Percentiles rank a stretch among this genome's conserved stretches.
phyloP scores from a whole-genome alignment of 2,888 invertebrate genomes.

The Cheiracanthium punctorium region DNA sequence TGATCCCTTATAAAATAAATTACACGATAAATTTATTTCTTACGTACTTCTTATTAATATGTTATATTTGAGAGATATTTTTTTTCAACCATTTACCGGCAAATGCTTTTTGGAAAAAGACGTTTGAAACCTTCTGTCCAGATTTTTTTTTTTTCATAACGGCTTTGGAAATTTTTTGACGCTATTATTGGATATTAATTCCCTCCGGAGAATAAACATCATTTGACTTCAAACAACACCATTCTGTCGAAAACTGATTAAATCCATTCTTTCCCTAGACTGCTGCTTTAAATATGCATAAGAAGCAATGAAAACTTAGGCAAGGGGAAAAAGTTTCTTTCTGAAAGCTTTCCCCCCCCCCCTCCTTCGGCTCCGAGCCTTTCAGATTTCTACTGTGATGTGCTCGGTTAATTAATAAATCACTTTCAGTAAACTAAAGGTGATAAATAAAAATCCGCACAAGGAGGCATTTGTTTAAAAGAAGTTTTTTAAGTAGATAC shows the following conservation, averaged over 20 bases:
- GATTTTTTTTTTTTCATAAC: constrained; percentile 27
- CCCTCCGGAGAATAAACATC: constrained; percentile 54
- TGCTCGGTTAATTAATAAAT: constrained; percentile 67
- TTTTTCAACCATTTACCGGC: constrained; percentile 24
- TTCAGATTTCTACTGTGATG: constrained; percentile 30
- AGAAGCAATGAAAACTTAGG: constrained; percentile 53
- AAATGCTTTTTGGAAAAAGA: constrained; percentile 12
- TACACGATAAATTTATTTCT: constrained; percentile 44
- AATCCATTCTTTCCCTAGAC: constrained; percentile 62
- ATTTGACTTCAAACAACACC: constrained; percentile 62
- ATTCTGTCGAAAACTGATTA: constrained; percentile 65
- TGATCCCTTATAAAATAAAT: constrained; percentile 61
- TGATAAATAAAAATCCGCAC: constrained; percentile 58
- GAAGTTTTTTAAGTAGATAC: constrained; percentile 45
- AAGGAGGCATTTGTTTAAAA: constrained; percentile 25
- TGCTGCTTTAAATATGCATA: constrained; percentile 66
- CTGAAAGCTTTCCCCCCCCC: constrained; percentile 31
- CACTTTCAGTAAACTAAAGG: constrained; percentile 64
- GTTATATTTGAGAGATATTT: constrained; percentile 32
- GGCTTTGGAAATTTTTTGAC: constrained; percentile 57
- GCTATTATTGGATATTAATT: constrained; percentile 64
- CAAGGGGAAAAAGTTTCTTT: constrained; percentile 22
- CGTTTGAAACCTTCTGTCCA: constrained; percentile 15
- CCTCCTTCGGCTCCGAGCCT: constrained; percentile 8
- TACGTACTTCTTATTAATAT: constrained; percentile 28